Conservation (phyloP, 2,888 invertebrate species). For the Sisyra terminalis region DNA sequence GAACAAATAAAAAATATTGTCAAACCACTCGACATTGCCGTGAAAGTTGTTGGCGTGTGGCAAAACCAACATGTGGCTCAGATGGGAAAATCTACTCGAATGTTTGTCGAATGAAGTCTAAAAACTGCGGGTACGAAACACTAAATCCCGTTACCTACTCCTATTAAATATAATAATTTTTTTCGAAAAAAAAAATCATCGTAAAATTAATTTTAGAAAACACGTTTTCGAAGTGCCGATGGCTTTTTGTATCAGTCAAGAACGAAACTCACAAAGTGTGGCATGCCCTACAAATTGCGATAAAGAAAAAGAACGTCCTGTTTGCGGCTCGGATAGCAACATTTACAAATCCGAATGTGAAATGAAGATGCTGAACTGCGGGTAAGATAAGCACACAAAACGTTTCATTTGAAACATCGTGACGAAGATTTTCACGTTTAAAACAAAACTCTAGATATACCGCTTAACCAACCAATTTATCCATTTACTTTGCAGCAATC, state of each 20-base stretch:
- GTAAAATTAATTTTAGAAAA: slow-evolving; percentile 34
- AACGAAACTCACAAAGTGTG: slow-evolving; percentile 43
- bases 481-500: slow-evolving; percentile 10
- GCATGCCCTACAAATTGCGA: slow-evolving; percentile 59
- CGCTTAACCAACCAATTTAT: too few species aligned
- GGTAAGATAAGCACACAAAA: slow-evolving; percentile 35
- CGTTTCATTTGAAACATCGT: neutral
- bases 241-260: slow-evolving; percentile 67
- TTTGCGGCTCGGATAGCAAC: slow-evolving; percentile 80
- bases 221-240: slow-evolving; percentile 87
- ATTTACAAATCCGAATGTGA: slow-evolving; percentile 81
- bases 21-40: slow-evolving; percentile 82
- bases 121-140: slow-evolving; percentile 68
- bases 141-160: neutral
- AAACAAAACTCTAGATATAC: neutral
- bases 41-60: slow-evolving; percentile 81
- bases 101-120: slow-evolving; percentile 80
- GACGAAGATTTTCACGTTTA: neutral
- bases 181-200: slow-evolving; percentile 10
- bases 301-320: slow-evolving; percentile 50
- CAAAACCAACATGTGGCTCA: slow-evolving; percentile 77
- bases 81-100: slow-evolving; percentile 80
- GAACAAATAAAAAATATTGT: slow-evolving; percentile 79
- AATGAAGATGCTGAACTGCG: slow-evolving; percentile 75
- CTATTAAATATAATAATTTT: slow-evolving; percentile 2